Conservation (phyloP, 2,113 vertebrate species). For the Phylloscopus trochilus region DNA sequence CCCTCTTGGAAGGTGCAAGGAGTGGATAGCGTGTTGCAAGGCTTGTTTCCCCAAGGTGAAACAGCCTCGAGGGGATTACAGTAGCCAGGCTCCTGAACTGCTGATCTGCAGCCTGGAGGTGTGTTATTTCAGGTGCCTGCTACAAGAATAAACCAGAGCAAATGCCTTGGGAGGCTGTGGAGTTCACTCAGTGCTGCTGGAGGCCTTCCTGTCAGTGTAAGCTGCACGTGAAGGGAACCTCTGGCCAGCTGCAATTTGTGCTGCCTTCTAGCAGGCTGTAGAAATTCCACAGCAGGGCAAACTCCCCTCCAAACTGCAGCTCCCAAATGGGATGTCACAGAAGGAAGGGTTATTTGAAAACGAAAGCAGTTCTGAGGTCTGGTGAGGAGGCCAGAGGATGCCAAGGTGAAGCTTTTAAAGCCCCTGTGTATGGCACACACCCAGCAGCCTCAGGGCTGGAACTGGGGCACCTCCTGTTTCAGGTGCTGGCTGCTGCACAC, state of each 20-base stretch:
- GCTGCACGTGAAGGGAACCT: background rate
- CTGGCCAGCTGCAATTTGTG: rapidly evolving
- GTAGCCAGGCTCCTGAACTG: background rate
- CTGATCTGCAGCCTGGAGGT: background rate
- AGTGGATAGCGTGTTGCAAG: background rate
- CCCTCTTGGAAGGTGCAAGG: too few species aligned
- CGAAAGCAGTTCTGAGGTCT: background rate
- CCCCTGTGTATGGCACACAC: background rate
- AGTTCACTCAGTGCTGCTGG: background rate
- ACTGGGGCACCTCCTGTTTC: background rate
- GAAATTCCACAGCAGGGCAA: background rate
- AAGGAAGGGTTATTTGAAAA: background rate
- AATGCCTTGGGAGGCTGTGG: background rate
- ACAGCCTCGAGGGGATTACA: background rate
- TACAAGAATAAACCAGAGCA: background rate
- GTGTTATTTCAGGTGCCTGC: background rate
- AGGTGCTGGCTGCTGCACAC: background rate
- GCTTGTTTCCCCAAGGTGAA: background rate
- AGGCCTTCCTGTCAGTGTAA: background rate
- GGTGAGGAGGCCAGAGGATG: background rate
- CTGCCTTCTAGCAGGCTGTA: background rate
- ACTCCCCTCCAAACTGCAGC: background rate
- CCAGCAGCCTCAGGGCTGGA: background rate
- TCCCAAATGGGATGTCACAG: background rate
- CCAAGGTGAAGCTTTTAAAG: background rate